Evolutionary conservation across 2,113 vertebrate genomes (phyloP).

Genomic region (Glareola pratincola): DNA sequence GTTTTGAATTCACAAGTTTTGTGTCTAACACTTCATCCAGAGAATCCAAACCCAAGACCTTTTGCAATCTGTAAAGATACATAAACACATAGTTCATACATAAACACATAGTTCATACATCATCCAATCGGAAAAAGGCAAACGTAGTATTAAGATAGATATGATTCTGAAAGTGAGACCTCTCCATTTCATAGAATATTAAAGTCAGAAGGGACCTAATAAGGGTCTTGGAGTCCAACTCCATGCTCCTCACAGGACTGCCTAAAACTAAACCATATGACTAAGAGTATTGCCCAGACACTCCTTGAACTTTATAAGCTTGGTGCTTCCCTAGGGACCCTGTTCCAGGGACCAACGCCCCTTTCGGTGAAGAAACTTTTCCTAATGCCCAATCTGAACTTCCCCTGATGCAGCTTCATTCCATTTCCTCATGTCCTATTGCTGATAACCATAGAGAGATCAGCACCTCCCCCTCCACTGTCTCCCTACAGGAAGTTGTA

Average conservation of each 20-base stretch:
- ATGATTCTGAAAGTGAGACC: background rate
- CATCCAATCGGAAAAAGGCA: background rate
- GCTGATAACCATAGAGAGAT: background rate
- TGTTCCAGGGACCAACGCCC: background rate
- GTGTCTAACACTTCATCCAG: constrained; percentile 80
- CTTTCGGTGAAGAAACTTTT: background rate
- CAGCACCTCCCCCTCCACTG: rapidly evolving
- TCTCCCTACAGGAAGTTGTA: background rate
- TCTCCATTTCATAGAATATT: background rate
- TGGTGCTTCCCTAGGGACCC: background rate
- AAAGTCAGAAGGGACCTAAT: background rate
- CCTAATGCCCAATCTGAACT: background rate
- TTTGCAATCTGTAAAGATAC: constrained; percentile 78
- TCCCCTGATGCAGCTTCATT: background rate
- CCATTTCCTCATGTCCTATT: background rate
- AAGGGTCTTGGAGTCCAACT: background rate
- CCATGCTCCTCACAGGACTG: background rate
- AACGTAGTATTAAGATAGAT: background rate
- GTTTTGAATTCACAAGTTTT: constrained; percentile 77
- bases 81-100: background rate
- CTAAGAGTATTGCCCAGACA: rapidly evolving
- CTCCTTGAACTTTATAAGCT: background rate
- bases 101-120: background rate
- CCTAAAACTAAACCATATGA: background rate
- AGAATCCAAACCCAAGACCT: constrained; percentile 79